These are phyloP conservation scores for Drosophila pseudotakahashii DNA, from an alignment of 2,888 invertebrate genomes.

Conservation along the genomic window DNA sequence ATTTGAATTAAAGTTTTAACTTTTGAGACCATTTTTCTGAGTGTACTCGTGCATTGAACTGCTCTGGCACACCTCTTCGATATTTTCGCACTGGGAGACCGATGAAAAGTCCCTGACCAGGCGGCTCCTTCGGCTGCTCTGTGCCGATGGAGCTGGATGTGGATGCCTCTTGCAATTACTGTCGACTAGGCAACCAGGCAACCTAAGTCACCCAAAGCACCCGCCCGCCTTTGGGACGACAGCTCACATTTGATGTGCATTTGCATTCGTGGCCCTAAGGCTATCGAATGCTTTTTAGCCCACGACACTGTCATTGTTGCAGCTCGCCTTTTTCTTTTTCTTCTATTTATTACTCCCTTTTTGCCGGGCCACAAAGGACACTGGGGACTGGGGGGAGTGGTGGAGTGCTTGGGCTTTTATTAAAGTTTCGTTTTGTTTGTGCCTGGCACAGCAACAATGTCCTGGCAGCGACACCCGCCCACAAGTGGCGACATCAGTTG, in stretches of 20 bases:
- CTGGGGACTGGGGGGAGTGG: slow-evolving; percentile 7
- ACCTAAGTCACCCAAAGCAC: background rate
- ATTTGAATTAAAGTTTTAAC: no score
- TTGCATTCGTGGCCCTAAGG: slow-evolving; percentile 59
- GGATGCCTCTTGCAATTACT: slow-evolving; percentile 61
- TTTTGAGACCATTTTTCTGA: background rate
- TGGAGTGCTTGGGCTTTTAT: slow-evolving; percentile 59
- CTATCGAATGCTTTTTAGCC: slow-evolving; percentile 63
- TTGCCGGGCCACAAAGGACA: slow-evolving; percentile 56
- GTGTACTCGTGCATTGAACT: slow-evolving; percentile 69
- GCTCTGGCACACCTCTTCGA: slow-evolving; percentile 64
- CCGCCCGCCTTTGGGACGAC: background rate
- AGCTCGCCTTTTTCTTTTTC: slow-evolving; percentile 47
- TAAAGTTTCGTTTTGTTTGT: slow-evolving; percentile 77
- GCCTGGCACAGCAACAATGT: slow-evolving; percentile 68
- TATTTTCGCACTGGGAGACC: slow-evolving; percentile 29
- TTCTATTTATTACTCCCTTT: slow-evolving; percentile 25
- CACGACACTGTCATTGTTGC: slow-evolving; percentile 63
- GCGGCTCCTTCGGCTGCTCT: slow-evolving; percentile 51
- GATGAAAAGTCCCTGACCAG: slow-evolving; percentile 27
- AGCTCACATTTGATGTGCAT: slow-evolving; percentile 47
- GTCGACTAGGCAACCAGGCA: slow-evolving; percentile 18
- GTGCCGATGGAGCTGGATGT: slow-evolving; percentile 19
- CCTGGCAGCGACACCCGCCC: slow-evolving; percentile 51
- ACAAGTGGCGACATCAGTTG: slow-evolving; percentile 53